A percentile compares a stretch with the other conserved stretches of the same genome.
Evolutionary conservation across 2,888 invertebrate genomes (phyloP).

Genomic region (Phyto melanocephala): DNA sequence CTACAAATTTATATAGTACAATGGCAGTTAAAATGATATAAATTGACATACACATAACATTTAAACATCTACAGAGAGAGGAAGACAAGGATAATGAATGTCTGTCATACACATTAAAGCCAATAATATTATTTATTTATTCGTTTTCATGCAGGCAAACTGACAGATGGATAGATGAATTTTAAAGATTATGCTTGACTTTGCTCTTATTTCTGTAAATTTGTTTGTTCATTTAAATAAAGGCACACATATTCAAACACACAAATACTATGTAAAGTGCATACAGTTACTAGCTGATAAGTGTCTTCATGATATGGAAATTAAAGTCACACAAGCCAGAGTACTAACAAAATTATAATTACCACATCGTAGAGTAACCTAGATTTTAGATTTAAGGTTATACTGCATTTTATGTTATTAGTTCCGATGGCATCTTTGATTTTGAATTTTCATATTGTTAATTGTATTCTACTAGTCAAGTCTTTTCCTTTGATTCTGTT

Average conservation of each 20-base stretch:
- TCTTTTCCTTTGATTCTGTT: too few relatives aligned
- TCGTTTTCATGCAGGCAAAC: neutral
- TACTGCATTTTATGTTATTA: too few relatives aligned
- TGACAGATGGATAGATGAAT: too few relatives aligned
- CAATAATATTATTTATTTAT: neutral
- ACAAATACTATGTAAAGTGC: neutral
- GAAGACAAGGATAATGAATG: neutral
- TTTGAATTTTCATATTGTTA: too few relatives aligned
- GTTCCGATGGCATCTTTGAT: too few relatives aligned
- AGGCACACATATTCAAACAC: neutral
- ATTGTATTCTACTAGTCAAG: too few relatives aligned
- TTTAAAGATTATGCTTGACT: neutral
- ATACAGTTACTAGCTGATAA: neutral
- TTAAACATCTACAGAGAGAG: neutral
- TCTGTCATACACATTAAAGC: neutral
- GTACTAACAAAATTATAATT: too few relatives aligned
- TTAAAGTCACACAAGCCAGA: too few relatives aligned
- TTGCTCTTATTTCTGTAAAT: neutral
- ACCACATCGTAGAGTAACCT: too few relatives aligned
- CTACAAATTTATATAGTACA: neutral
- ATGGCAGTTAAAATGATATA: neutral
- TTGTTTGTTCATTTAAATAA: neutral
- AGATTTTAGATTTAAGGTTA: too few relatives aligned
- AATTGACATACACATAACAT: neutral
- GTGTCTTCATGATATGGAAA: neutral